Evolutionary conservation across 2,888 invertebrate species (phyloP), one percentile per base, ranked within the genome.

Genomic region (Drosophila koepferae): DNA sequence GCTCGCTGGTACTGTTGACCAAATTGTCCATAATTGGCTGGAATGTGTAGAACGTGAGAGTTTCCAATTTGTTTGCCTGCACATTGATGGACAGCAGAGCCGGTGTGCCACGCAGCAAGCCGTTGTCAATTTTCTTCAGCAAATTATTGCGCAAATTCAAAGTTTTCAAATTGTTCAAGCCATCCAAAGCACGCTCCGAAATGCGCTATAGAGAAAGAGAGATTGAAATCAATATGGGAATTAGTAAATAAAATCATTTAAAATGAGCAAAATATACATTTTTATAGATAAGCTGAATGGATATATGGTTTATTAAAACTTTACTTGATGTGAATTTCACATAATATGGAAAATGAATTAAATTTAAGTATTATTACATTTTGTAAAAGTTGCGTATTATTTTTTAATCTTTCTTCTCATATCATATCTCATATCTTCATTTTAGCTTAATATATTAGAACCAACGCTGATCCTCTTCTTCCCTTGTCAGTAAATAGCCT

Each of bases 11-110:
- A 84, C 94, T 94, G 89, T 96, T 96, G 93, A 95, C 95, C 93
- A 97, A 94, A 93, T 96, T 96, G 92, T 95, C 95, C 93, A 96
- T 94, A 93, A 97, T 95, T 72, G 97, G 97, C 91, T 95, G 95
- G 78, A 92, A 92, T 91, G 96, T 96, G 91, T 96, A 96, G 92
- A 95, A 95, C 87, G 96, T 96, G 92, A 97, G 94, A 63, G 96
- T 96, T 92, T 96, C 96, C 89, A 97, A 94, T 83, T 95, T 94
- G 93, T 97, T 97, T 77, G 95, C 95, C 91, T 96, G 95, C 79
- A 97, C 94, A 93, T 97, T 97, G 89, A 97, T 94, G 81, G 96
- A 95, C 87, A 95, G 95, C 31, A 97, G 94, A 3, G 95, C 95
- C 43, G 96, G 94, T 16, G 96, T 95, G n/a, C 96, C 96, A 74